Conservation (phyloP, 2,797 vertebrate genomes). For the Smutsia gigantea region DNA sequence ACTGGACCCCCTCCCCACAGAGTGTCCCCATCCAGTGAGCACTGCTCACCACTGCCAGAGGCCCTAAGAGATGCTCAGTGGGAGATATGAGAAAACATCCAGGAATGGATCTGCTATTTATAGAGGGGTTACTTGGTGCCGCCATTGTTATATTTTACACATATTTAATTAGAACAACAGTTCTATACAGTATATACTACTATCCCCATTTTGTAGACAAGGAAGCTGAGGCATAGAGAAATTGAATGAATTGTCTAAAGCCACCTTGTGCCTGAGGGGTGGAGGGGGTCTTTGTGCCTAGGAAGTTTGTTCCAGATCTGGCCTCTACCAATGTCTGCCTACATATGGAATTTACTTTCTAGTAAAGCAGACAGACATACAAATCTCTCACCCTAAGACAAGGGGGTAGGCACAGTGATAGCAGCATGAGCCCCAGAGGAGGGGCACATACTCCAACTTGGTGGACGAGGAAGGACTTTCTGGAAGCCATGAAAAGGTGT, state of each 20-base stretch:
- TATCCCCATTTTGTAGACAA: neutral
- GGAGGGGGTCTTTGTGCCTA: neutral
- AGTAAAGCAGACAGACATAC: neutral
- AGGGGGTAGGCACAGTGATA: neutral
- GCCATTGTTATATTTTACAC: neutral
- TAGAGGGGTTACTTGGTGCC: neutral
- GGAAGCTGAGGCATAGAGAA: neutral
- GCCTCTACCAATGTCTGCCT: neutral
- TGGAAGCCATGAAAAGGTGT: neutral
- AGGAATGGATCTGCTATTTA: neutral
- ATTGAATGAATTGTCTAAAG: neutral
- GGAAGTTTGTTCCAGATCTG: neutral
- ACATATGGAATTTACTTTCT: neutral
- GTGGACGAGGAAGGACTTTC: neutral
- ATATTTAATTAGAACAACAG: neutral
- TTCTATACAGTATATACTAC: neutral
- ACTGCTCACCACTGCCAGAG: too few relatives aligned
- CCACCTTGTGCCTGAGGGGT: neutral
- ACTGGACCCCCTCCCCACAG: rapidly evolving
- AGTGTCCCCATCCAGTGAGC: neutral
- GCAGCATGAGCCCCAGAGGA: neutral
- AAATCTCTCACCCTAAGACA: neutral
- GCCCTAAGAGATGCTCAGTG: neutral
- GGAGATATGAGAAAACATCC: neutral
- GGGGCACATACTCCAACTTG: too few relatives aligned